Evolutionary conservation across 1,140 invertebrate genomes (phyloP), one percentile per base, ranked within the genome.

Genomic region (Heliconius hewitsoni): DNA sequence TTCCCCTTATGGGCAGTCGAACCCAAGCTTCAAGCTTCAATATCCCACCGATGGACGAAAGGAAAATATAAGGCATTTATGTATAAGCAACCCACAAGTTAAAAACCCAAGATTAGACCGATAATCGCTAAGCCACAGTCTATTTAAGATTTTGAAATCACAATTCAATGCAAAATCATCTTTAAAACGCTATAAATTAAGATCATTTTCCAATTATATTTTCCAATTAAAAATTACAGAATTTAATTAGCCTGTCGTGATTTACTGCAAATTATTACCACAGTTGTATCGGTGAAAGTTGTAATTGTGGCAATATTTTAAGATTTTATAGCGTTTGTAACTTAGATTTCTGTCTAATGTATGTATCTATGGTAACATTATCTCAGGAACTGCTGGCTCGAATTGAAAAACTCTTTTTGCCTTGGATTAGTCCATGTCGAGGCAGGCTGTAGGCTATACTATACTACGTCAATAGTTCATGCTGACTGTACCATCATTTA

Each of bases 251-350:
- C 27, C 42, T 55, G 23, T 19, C 46, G 27, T 52, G 39, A 55
- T 74, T 52, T 74, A 74, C 73, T 30, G 50, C 27, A 50, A 50
- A 74, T 74, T 74, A 74, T 30, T 66, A 55, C 42, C 73, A 74
- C 55, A 74, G 55, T 74, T 66, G 71, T 74, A 27, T 50, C 18
- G 30, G 73, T 18, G 73, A 74, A 74, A 74, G 73, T 66, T 66
- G 30, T 16, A 66, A 66, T 66, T 66, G 27, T 66, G n/a, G 60
- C 60, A 66, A 66, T 66, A 66, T 30, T 27, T 27, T 57, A 23
- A 57, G 55, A 57, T n/a, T 57, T 57, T 57, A 57, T 57, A 57
- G 8, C 55, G n/a, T 13, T 66, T 57, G 55, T 57, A 57, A 57
- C n/a, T 57, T n/a, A 57, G 55, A 57, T n/a, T 3, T 23, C 8